Conservation (phyloP, 2,113 vertebrate genomes). For the Phylloscopus whistleri region DNA sequence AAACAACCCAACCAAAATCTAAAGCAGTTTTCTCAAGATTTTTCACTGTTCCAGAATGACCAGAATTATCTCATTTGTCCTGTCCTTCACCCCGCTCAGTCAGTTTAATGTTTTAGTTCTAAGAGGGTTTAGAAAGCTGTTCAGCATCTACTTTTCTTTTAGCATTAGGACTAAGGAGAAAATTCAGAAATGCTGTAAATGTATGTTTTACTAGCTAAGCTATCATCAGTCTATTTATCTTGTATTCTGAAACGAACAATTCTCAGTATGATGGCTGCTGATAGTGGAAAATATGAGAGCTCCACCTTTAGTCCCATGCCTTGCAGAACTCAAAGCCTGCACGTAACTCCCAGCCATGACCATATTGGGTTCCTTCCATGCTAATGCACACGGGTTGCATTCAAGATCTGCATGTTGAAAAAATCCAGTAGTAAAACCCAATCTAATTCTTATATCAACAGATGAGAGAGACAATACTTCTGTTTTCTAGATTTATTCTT, state of each 20-base stretch:
- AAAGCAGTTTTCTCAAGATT: background rate
- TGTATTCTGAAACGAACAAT: background rate
- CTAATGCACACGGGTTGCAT: accelerated
- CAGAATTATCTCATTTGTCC: background rate
- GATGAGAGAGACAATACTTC: background rate
- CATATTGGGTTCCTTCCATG: conserved; percentile 13
- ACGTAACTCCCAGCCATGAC: background rate
- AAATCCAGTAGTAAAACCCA: accelerated
- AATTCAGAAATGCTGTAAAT: background rate
- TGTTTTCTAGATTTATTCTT: background rate
- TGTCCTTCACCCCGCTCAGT: accelerated
- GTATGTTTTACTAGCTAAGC: background rate
- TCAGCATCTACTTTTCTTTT: background rate
- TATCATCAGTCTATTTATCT: background rate
- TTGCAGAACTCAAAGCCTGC: background rate
- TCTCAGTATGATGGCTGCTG: background rate
- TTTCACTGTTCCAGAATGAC: background rate
- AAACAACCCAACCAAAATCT: background rate
- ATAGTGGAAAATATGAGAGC: background rate
- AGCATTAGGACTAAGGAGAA: background rate
- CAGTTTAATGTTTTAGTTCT: background rate
- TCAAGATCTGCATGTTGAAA: background rate
- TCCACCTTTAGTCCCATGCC: background rate
- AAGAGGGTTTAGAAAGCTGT: background rate
- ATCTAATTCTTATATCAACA: background rate